Evolutionary conservation across 2,888 invertebrate genomes (phyloP), one percentile per base, ranked within the genome.

Genomic region (Pachymerium ferrugineum): DNA sequence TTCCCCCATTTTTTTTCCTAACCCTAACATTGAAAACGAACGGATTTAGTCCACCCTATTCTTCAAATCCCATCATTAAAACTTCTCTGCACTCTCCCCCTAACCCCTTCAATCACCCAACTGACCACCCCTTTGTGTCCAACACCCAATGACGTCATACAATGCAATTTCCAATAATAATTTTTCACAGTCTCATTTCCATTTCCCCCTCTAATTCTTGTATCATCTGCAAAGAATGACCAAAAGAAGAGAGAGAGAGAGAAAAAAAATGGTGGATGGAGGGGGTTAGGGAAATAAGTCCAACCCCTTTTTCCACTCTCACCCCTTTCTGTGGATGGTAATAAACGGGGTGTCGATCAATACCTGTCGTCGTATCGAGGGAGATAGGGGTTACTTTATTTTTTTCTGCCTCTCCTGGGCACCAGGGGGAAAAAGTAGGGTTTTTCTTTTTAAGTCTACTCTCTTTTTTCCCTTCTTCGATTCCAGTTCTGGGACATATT

Each of bases 211-310:
- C 16, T 42, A 42, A 42, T 42, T 42, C 42, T 42, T 42, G 42
- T 42, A 42, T 42, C 42, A 42, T 42, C 42, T 42, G 42, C 42
- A 42, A 42, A 42, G 42, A 42, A 42, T 42, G 42, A 42, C 42
- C 42, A 42, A 42, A 42, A 12, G n/a, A 12, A n/a, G 42, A n/a
- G n/a, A n/a, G n/a, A n/a, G 42, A 42, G n/a, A 42, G 16, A 42
- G 16, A 42, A 42, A 42, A 33, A 33, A 33, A 33, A 33, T 33
- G 33, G 33, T 6, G 42, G 42, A 14, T 10, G 14, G 42, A 42
- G 42, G 16, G 42, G 42, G 42, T 42, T 42, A 42, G 42, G 42
- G n/a, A 42, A 42, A 42, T 42, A 8, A 6, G 14, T 42, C 42
- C 42, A 42, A 42, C 42, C 42, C 42, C 42, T 42, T 42, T 14